Conservation (phyloP, 2,797 vertebrate species). For the Aulostomus chinensis region DNA sequence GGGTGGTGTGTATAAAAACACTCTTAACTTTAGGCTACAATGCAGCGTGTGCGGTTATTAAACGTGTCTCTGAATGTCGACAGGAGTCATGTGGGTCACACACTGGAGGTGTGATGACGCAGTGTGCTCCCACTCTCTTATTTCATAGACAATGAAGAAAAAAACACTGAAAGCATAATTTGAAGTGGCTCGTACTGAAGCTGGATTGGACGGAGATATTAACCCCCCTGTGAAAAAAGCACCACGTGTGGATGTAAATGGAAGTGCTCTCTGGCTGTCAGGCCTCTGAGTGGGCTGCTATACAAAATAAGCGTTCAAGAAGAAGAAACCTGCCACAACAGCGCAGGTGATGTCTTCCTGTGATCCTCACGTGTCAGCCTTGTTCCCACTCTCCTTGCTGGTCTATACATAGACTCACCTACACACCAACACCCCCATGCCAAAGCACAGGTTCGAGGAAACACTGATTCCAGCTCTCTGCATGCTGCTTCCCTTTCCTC, state of each 20-base stretch:
- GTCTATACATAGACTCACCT: slow-evolving; percentile 66
- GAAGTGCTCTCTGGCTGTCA: neutral
- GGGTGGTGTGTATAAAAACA: slow-evolving; percentile 23
- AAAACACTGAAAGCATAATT: slow-evolving; percentile 11
- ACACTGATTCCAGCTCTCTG: slow-evolving; percentile 33
- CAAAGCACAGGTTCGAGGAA: slow-evolving; percentile 47
- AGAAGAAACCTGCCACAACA: slow-evolving; percentile 4
- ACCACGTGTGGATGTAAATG: no score
- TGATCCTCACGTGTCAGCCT: slow-evolving; percentile 28
- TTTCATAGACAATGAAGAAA: slow-evolving; percentile 43
- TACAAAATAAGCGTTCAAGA: neutral
- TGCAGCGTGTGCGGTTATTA: slow-evolving; percentile 48
- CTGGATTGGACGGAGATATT: slow-evolving; percentile 1
- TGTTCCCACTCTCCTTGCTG: slow-evolving; percentile 36
- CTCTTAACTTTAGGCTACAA: slow-evolving; percentile 54
- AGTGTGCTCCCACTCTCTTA: slow-evolving; percentile 56
- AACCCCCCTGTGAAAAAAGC: neutral
- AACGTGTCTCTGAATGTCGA: slow-evolving; percentile 55
- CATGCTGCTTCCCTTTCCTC: slow-evolving; percentile 31
- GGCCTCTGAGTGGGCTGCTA: neutral
- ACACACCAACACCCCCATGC: slow-evolving; percentile 50
- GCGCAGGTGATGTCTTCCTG: slow-evolving; percentile 22
- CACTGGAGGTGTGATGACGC: slow-evolving; percentile 68
- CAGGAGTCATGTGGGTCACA: slow-evolving; percentile 56
- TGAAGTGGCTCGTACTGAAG: slow-evolving; percentile 5